These are phyloP conservation scores for Clusia tigrina DNA, from an alignment of 2,888 invertebrate genomes.

Conservation along the genomic window DNA sequence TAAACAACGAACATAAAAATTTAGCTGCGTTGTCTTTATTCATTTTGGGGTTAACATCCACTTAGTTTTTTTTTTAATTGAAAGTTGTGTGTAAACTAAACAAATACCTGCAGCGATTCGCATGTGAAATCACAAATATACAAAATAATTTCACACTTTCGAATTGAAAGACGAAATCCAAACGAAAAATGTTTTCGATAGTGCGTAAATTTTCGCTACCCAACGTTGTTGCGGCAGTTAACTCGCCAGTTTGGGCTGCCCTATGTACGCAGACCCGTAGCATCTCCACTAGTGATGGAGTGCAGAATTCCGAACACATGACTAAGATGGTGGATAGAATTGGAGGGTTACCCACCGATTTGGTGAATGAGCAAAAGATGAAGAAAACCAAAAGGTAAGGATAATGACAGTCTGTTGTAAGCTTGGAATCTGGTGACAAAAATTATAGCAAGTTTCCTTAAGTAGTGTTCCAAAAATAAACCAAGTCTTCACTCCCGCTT, in stretches of 20 bases:
- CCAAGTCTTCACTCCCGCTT: neutral
- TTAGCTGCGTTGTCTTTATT: too few species aligned
- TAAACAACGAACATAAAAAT: too few species aligned
- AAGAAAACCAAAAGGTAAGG: constrained; percentile 54
- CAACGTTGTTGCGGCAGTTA: constrained; percentile 5
- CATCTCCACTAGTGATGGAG: constrained; percentile 57
- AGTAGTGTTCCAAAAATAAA: too few species aligned
- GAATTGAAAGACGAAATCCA: neutral
- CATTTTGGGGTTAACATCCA: too few species aligned
- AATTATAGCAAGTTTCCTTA: too few species aligned
- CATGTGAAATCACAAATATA: neutral
- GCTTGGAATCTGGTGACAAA: too few species aligned
- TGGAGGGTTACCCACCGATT: constrained; percentile 51
- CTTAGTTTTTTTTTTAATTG: too few species aligned
- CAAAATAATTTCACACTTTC: neutral
- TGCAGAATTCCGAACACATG: too few species aligned
- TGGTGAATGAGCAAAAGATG: constrained; percentile 54
- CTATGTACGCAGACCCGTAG: constrained; percentile 37
- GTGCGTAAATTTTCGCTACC: constrained; percentile 44
- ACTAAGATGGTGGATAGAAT: constrained; percentile 53
- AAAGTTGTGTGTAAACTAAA: too few species aligned
- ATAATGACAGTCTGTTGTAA: constrained; percentile 26
- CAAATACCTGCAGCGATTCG: too few species aligned
- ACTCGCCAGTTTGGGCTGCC: neutral
- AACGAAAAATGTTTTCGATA: constrained; percentile 48